Evolutionary conservation across 2,888 invertebrate genomes (phyloP).

Genomic region (Sphinx pinastri): DNA sequence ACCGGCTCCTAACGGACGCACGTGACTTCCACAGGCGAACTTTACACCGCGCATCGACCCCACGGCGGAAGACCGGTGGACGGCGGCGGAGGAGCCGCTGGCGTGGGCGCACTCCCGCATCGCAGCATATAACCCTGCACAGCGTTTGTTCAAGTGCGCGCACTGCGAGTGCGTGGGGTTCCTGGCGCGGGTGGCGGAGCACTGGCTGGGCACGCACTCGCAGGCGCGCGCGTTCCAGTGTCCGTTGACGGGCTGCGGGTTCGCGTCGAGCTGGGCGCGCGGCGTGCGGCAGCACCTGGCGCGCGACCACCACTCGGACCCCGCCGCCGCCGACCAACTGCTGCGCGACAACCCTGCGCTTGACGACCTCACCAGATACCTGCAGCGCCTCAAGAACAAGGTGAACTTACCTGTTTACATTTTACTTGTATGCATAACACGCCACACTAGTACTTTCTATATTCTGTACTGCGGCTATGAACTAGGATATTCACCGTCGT

Average conservation of each 20-base stretch:
- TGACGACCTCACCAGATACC: conserved; percentile 88
- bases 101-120: conserved; percentile 91
- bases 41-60: conserved; percentile 82
- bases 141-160: conserved; percentile 89
- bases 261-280: conserved; percentile 90
- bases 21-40: conserved; percentile 69
- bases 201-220: conserved; percentile 88
- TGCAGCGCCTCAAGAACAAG: conserved; percentile 87
- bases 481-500: too few relatives aligned
- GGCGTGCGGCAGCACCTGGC: conserved; percentile 89
- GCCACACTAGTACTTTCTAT: not conserved
- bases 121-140: conserved; percentile 90
- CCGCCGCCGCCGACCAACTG: conserved; percentile 85
- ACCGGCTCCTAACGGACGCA: not conserved
- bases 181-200: conserved; percentile 89
- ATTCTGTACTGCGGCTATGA: too few relatives aligned
- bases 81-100: conserved; percentile 87
- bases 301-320: conserved; percentile 88
- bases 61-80: conserved; percentile 85
- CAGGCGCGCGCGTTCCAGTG: conserved; percentile 87
- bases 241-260: conserved; percentile 88
- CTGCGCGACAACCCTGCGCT: conserved; percentile 89
- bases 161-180: conserved; percentile 91
- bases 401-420: conserved; percentile 54
- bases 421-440: not conserved